phyloP scores from a whole-genome alignment of 2,888 invertebrate genomes.

The Hedya salicella region DNA sequence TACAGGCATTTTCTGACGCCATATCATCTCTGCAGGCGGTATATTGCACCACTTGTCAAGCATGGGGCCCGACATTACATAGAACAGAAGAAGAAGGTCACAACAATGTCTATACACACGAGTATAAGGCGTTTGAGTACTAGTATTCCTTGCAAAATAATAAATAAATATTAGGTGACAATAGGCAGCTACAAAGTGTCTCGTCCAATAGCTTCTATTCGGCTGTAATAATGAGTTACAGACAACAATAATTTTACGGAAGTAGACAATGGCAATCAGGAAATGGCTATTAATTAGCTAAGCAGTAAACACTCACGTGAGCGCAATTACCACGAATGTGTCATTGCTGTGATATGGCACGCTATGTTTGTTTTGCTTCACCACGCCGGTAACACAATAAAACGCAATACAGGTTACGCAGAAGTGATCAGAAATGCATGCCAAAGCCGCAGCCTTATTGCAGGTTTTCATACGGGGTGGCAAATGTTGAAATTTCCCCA shows the following conservation, averaged over 20 bases:
- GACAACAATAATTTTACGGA: background rate
- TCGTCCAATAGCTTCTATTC: too few relatives aligned
- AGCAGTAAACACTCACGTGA: conserved; percentile 18
- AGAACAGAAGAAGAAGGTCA: too few relatives aligned
- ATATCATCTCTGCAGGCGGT: conserved; percentile 31
- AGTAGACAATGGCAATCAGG: conserved; percentile 22
- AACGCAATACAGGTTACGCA: background rate
- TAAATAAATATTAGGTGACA: too few relatives aligned
- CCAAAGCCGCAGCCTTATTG: background rate
- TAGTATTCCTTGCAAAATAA: too few relatives aligned
- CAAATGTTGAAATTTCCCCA: too few relatives aligned
- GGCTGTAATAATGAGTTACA: too few relatives aligned
- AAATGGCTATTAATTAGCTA: conserved; percentile 29
- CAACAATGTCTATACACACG: too few relatives aligned
- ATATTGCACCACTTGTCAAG: conserved; percentile 20
- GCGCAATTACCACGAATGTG: conserved; percentile 27
- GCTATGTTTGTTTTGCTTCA: conserved; percentile 33
- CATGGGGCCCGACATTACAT: background rate
- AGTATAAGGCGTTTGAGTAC: too few relatives aligned
- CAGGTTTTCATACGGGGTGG: too few relatives aligned
- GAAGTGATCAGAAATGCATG: background rate
- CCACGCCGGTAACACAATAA: background rate
- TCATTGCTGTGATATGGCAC: conserved; percentile 21
- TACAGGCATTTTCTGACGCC: conserved; percentile 26
- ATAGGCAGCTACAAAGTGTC: too few relatives aligned